Evolutionary conservation across 2,113 vertebrate species (phyloP).

Genomic region (Beaufortia kweichowensis): DNA sequence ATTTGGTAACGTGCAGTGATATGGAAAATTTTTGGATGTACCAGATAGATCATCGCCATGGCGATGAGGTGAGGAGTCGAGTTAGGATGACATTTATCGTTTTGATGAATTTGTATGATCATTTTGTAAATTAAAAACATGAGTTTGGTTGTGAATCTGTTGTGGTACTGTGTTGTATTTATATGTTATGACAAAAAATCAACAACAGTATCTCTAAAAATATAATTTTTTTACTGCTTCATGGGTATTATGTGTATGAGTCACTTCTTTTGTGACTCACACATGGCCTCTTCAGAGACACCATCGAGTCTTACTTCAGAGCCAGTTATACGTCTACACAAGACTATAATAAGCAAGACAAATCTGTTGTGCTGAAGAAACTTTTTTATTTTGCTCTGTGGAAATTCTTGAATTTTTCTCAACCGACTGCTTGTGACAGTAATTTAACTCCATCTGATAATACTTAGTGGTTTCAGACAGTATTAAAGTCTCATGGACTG

Average conservation of each 20-base stretch:
- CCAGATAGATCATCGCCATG: slow-evolving; percentile 76
- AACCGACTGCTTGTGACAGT: neutral
- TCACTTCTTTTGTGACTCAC: slow-evolving; percentile 14
- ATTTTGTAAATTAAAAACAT: no score
- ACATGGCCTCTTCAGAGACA: neutral
- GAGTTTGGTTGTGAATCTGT: no score
- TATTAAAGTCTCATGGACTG: neutral
- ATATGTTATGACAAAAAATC: neutral
- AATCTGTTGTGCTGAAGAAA: neutral
- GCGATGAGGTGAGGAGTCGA: slow-evolving; percentile 53
- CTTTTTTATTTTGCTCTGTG: neutral
- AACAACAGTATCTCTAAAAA: neutral
- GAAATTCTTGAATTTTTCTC: neutral
- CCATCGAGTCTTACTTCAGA: neutral
- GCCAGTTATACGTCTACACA: neutral
- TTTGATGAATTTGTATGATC: neutral
- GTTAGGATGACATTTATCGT: neutral
- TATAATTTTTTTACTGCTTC: neutral
- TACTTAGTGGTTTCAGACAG: neutral
- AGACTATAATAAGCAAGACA: neutral
- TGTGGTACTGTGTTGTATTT: neutral
- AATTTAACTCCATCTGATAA: neutral
- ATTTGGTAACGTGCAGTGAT: neutral
- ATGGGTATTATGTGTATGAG: neutral
- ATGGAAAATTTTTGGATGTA: slow-evolving; percentile 98